A percentile compares a stretch with the other conserved stretches of the same genome.
These are phyloP conservation scores for Dynastes hyllus DNA, from an alignment of 2,888 invertebrate species.

Conservation along the genomic window DNA sequence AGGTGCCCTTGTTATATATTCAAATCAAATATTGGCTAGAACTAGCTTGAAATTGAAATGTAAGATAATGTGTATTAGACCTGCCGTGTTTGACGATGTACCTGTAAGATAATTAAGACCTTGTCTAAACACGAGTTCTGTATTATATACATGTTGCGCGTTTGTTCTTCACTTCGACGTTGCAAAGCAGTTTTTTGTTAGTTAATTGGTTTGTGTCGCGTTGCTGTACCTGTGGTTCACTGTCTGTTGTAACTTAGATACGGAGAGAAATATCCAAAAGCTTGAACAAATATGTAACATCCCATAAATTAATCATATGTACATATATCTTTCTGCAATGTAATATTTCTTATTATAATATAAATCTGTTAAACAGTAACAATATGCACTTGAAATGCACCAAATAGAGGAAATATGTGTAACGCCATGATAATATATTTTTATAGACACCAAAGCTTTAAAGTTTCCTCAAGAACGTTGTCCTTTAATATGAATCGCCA, in stretches of 20 bases:
- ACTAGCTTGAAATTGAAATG: conserved; percentile 42
- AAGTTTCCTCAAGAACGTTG: too few relatives aligned
- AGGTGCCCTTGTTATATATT: conserved; percentile 37
- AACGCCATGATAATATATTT: too few relatives aligned
- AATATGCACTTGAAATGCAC: too few relatives aligned
- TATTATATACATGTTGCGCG: not conserved
- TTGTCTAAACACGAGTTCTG: conserved; percentile 15
- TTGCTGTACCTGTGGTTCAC: too few relatives aligned
- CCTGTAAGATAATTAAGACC: conserved; percentile 39
- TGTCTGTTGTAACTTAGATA: not conserved
- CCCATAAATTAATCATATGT: not conserved
- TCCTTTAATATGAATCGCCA: too few relatives aligned
- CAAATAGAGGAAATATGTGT: too few relatives aligned
- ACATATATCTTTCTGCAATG: not conserved
- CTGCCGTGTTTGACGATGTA: conserved; percentile 27
- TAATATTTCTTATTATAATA: too few relatives aligned
- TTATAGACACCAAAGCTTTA: too few relatives aligned
- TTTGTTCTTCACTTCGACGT: too few relatives aligned
- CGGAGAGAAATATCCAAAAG: not conserved
- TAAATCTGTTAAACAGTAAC: too few relatives aligned
- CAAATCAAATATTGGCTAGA: conserved; percentile 47
- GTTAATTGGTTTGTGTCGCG: too few relatives aligned
- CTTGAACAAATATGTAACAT: not conserved
- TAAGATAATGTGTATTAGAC: conserved; percentile 31
- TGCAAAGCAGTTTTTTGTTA: too few relatives aligned